Conservation (phyloP, 2,888 invertebrate genomes). For the Caenorhabditis doughertyi region DNA sequence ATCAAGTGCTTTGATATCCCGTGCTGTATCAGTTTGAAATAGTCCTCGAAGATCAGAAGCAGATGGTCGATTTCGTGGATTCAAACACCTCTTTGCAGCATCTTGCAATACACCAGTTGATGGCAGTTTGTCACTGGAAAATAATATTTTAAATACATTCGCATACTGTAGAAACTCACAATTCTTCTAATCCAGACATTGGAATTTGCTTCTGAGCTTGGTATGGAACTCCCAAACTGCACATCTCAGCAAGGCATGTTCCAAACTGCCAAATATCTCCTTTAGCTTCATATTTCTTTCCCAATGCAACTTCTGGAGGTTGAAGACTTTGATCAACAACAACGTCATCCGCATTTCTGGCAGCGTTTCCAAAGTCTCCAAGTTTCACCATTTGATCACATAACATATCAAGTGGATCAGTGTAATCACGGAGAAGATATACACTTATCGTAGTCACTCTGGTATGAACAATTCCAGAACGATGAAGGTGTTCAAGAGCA, state of each 20-base stretch:
- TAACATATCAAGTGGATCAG: conserved; percentile 63
- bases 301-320: conserved; percentile 68
- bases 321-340: conserved; percentile 51
- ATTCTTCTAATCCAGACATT: conserved; percentile 53
- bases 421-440: conserved; percentile 61
- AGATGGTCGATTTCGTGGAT: conserved; percentile 53
- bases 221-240: conserved; percentile 55
- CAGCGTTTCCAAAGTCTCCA: conserved; percentile 65
- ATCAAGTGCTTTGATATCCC: conserved; percentile 55
- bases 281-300: conserved; percentile 62
- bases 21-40: conserved; percentile 61
- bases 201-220: conserved; percentile 60
- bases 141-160: not conserved
- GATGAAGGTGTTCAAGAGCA: conserved; percentile 63
- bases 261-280: conserved; percentile 73
- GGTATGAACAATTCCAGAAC: conserved; percentile 61
- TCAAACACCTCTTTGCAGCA: conserved; percentile 58
- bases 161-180: conserved; percentile 39
- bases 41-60: conserved; percentile 60
- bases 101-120: conserved; percentile 53
- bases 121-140: conserved; percentile 57
- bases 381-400: conserved; percentile 69
- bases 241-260: conserved; percentile 66
- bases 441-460: conserved; percentile 62
- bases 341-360: conserved; percentile 32